Evolutionary conservation across 2,113 vertebrate species (phyloP), one percentile per base, ranked within the genome.

Genomic region (Diadophis punctatus): DNA sequence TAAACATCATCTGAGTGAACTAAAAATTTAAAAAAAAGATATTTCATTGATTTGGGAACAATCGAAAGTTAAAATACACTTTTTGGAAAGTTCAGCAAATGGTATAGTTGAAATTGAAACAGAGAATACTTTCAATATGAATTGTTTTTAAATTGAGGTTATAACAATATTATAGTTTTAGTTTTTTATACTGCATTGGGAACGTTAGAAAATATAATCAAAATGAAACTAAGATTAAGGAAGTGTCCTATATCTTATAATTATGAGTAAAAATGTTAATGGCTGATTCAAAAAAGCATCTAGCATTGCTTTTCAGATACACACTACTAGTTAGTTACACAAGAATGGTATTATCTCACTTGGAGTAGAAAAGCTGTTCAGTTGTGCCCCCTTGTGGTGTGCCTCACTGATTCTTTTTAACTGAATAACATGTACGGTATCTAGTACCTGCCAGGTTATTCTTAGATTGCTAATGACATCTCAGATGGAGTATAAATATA

Each of bases 331-430:
- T 95, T 93, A 95, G 89, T 96, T 93, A 91, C 93, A 87, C 0
- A 90, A 96, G 92, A 96, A 96, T 85, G 96, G 91, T 94, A 93
- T 93, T 89, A 92, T 92, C 92, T 84, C 68, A 8, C 92, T 94
- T 94, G 8, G 11, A 89, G 91, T 91, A 22, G 88, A 97, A 93
- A 92, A 91, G 60, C 86, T 94, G 93, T 97, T 97, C 95, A 95
- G 87, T 93, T 95, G 0, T 96, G 96, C 98, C 98, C 96, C 92
- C 98, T 97, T 93, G 95, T 96, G 97, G 97, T 93, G 18, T 52
- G 14, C 9, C 5, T 34, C 88, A 46, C 18, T 51, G 18, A 11
- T 39, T 16, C 1, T 49, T 49, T 86, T 90, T 60, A 34, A 60
- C n/a, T 20, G 5, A 51, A 51, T 58, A 30, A 84, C 84, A 3